Evolutionary conservation across 2,113 vertebrate species (phyloP).

Genomic region (Charina bottae): DNA sequence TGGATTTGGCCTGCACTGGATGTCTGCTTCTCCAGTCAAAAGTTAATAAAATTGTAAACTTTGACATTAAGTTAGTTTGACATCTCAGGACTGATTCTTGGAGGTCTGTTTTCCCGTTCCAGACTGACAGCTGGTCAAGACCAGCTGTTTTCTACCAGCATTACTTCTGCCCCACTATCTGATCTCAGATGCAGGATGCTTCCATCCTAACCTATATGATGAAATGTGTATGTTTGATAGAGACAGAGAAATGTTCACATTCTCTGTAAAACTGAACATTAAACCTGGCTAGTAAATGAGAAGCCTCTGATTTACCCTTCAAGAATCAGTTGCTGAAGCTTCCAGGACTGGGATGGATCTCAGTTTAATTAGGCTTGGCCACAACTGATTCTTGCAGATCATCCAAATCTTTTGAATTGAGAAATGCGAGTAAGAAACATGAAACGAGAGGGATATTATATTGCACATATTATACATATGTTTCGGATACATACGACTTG

Average conservation of each 20-base stretch:
- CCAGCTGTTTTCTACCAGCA: not conserved
- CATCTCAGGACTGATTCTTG: not conserved
- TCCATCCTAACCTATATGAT: not conserved
- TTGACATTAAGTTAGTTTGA: not conserved
- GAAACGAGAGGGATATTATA: constrained; percentile 35
- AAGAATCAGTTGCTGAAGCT: constrained; percentile 38
- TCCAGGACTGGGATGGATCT: constrained; percentile 22
- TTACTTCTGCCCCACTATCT: not conserved
- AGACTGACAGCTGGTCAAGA: not conserved
- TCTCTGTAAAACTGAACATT: not conserved
- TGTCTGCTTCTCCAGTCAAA: not conserved
- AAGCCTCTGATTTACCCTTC: not conserved
- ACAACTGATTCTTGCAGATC: constrained; percentile 39
- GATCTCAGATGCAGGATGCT: not conserved
- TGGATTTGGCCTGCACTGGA: not conserved
- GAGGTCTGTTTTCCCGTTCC: not conserved
- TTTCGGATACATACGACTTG: constrained; percentile 79
- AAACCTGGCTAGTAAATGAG: not conserved
- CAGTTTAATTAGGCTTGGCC: constrained; percentile 9
- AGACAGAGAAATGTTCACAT: not conserved
- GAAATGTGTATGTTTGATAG: not conserved
- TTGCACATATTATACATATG: not conserved
- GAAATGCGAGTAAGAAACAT: constrained; percentile 40
- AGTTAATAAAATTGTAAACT: not conserved
- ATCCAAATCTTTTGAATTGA: not conserved